Conservation (phyloP, 2,113 vertebrate species). For the Sula dactylatra region DNA sequence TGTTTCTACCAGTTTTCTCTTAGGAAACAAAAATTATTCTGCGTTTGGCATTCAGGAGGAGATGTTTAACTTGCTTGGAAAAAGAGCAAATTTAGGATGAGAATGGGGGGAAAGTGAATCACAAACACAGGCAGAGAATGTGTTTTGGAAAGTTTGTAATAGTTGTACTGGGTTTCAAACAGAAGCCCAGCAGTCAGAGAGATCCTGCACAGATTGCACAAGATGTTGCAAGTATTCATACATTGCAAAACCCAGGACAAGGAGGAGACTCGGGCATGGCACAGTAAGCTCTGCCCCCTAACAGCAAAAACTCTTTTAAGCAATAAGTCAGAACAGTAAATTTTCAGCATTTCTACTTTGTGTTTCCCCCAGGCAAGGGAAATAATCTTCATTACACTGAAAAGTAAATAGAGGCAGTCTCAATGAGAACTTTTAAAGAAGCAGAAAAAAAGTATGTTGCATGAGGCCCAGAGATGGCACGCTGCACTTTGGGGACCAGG, state of each 20-base stretch:
- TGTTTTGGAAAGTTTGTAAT: neutral
- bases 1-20: neutral
- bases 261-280: neutral
- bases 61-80: neutral
- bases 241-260: constrained; percentile 8
- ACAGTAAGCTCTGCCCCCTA: neutral
- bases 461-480: neutral
- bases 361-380: neutral
- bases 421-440: neutral
- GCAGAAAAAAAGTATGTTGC: neutral
- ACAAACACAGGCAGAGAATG: neutral
- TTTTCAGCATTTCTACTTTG: neutral
- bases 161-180: neutral
- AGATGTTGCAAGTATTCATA: neutral
- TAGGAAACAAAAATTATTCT: neutral
- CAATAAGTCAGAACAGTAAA: neutral
- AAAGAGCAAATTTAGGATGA: neutral
- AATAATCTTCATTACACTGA: neutral
- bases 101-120: neutral
- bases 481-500: neutral
- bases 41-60: neutral
- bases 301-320: neutral
- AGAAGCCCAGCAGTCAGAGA: neutral
- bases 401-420: neutral
- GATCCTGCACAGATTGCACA: neutral